Evolutionary conservation across 2,113 vertebrate species (phyloP).

Genomic region (Ptilonorhynchus violaceus): DNA sequence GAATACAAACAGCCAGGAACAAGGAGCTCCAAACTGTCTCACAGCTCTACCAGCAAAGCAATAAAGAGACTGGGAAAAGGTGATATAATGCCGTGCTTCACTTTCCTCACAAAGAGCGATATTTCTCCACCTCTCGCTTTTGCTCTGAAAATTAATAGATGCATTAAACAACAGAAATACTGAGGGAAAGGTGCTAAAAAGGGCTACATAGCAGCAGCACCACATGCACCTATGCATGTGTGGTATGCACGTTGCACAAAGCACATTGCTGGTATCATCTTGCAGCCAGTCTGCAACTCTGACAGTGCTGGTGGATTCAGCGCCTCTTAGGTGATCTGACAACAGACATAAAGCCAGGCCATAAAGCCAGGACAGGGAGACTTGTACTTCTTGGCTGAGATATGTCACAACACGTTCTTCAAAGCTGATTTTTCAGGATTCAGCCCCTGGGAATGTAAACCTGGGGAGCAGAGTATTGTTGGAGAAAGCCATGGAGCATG

Average conservation of each 20-base stretch:
- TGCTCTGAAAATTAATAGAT: neutral
- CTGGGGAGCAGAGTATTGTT: neutral
- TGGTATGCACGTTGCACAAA: neutral
- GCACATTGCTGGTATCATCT: neutral
- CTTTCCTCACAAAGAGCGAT: neutral
- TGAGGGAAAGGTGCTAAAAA: neutral
- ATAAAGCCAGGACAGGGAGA: neutral
- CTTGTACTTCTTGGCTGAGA: neutral
- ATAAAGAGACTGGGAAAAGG: neutral
- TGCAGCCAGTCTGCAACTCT: neutral
- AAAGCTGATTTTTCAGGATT: conserved; percentile 12
- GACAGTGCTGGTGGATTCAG: neutral
- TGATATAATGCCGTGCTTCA: neutral
- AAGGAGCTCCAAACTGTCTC: neutral
- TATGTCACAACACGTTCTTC: neutral
- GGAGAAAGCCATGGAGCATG: neutral
- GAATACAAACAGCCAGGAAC: neutral
- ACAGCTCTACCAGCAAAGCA: neutral
- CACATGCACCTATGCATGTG: neutral
- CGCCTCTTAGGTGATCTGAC: neutral
- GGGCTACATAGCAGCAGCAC: neutral
- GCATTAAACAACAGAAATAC: neutral
- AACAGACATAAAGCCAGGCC: neutral
- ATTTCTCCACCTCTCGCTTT: neutral
- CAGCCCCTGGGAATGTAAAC: neutral